These are phyloP conservation scores for Pseudochirops cupreus DNA, from an alignment of 2,797 vertebrate species.

Conservation along the genomic window DNA sequence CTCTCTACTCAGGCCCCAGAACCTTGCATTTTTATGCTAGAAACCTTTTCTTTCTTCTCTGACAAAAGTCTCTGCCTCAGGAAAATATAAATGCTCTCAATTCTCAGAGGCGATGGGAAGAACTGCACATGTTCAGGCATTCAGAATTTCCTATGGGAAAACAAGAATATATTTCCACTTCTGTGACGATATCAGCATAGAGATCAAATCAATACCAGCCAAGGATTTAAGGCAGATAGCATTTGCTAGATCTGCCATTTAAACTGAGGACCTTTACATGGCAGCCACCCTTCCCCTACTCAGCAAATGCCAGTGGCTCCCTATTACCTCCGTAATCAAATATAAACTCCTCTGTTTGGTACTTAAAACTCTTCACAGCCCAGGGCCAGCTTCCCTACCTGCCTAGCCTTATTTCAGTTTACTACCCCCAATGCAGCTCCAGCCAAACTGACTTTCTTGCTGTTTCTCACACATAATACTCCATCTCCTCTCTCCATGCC, in stretches of 20 bases:
- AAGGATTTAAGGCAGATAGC: not conserved
- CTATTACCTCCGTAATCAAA: not conserved
- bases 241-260: not conserved
- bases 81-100: not conserved
- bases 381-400: not conserved
- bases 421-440: not conserved
- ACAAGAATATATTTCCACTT: not conserved
- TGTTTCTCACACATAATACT: not conserved
- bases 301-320: not conserved
- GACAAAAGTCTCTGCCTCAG: not conserved
- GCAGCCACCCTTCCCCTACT: not conserved
- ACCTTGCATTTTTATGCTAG: not conserved
- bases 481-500: not conserved
- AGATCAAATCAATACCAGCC: not conserved
- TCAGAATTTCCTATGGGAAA: slow-evolving; percentile 2
- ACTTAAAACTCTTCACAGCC: not conserved
- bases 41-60: not conserved
- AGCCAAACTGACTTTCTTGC: not conserved
- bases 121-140: not conserved
- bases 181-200: not conserved
- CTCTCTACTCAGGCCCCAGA: not conserved
- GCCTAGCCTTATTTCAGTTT: not conserved
- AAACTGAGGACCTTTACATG: not conserved
- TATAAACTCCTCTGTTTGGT: not conserved
- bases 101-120: not conserved